Percentiles rank a stretch among this genome's conserved stretches.
Evolutionary conservation across 2,113 vertebrate genomes (phyloP).

Genomic region (Oncorhynchus mykiss): DNA sequence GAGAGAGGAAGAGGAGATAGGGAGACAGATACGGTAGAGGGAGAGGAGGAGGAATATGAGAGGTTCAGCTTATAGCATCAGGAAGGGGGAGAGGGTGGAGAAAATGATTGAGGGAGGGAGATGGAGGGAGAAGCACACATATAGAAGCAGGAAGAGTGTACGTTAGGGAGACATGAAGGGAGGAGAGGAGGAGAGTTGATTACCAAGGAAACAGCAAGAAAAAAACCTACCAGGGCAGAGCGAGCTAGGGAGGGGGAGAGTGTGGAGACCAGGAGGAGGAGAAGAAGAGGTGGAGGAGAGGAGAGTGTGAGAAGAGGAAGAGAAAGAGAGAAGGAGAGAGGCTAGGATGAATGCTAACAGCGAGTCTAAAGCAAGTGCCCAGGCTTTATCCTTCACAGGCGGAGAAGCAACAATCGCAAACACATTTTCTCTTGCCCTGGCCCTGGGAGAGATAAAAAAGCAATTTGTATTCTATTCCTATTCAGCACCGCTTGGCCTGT

Average conservation of each 20-base stretch:
- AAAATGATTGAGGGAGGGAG: slow-evolving; percentile 57
- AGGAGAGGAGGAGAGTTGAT: slow-evolving; percentile 31
- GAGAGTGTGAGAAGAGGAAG: slow-evolving; percentile 48
- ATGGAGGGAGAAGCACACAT: slow-evolving; percentile 44
- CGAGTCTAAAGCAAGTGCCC: slow-evolving; percentile 71
- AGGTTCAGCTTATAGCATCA: slow-evolving; percentile 53
- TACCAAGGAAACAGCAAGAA: slow-evolving; percentile 21
- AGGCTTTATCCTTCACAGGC: slow-evolving; percentile 81
- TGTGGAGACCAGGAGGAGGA: slow-evolving; percentile 55
- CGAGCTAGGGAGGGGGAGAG: slow-evolving; percentile 56
- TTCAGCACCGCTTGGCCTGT: slow-evolving; percentile 78
- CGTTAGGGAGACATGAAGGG: slow-evolving; percentile 61
- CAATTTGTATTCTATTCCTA: slow-evolving; percentile 84
- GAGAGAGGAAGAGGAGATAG: slow-evolving; percentile 20
- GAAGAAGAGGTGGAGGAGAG: slow-evolving; percentile 46
- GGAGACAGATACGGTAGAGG: slow-evolving; percentile 8
- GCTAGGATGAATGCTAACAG: slow-evolving; percentile 78
- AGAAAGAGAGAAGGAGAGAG: slow-evolving; percentile 43
- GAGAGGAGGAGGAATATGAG: slow-evolving; percentile 27
- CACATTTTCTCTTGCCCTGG: slow-evolving; percentile 78
- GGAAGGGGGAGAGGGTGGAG: slow-evolving; percentile 36
- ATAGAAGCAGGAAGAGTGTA: slow-evolving; percentile 46
- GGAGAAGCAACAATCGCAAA: slow-evolving; percentile 81
- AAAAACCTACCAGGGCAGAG: slow-evolving; percentile 21
- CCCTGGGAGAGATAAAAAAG: slow-evolving; percentile 84